Evolutionary conservation across 2,113 vertebrate species (phyloP), one percentile per base, ranked within the genome.

Genomic region (Damaliscus lunatus): DNA sequence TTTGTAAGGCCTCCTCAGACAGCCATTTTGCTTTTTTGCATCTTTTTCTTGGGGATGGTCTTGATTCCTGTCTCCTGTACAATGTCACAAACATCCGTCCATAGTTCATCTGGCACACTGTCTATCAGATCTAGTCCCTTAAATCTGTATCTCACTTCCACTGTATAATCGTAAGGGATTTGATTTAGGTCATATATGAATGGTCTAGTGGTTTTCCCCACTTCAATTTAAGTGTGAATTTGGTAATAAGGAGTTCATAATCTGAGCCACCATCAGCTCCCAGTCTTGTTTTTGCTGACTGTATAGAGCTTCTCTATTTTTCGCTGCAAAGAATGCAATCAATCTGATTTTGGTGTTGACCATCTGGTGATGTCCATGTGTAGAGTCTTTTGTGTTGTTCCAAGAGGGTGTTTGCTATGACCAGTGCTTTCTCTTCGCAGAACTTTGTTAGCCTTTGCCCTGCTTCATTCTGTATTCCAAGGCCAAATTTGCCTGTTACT

Each of bases 31-130:
- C 16, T n/a, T 5, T 67, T 9, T 67, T n/a, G 16, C 16, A n/a
- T 67, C 33, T 67, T 67, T 67, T 67, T 36, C 64, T 67, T n/a
- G 16, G 16, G 16, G 7, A 67, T 67, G 7, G 4, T n/a, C 16
- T 67, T n/a, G 33, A 36, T 67, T 2, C 33, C 17, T 67, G 33
- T 67, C 8, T 67, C 64, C 64, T 67, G 17, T 67, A 21, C 64
- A 21, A 3, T 67, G 64, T 36, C n/a, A 67, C 2, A 8, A 67
- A 67, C 62, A 1, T 67, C 17, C 4, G 0, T 11, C 64, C n/a
- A 21, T 36, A 67, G 8, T 36, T 67, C 17, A 11, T 36, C 64
- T 1, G 4, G 17, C 64, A 21, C 33, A 3, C 33, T n/a, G 0
- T 64, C 64, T 67, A 36, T 21, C 64, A 36, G n/a, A 36, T 67